phyloP scores from a whole-genome alignment of 2,113 vertebrate species.

The Hiodon tergisus region DNA sequence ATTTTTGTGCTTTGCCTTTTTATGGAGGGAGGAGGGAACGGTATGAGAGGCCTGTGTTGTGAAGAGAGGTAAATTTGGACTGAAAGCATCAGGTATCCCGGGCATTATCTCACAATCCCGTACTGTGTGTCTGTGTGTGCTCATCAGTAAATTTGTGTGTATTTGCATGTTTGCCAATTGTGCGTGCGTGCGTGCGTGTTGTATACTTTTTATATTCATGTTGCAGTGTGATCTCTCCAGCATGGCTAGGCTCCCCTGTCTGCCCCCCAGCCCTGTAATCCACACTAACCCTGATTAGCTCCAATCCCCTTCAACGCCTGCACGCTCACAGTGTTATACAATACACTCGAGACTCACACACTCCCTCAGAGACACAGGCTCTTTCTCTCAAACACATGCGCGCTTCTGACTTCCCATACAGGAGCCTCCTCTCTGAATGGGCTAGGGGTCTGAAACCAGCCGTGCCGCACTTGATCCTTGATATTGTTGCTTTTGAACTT shows the following conservation, averaged over 20 bases:
- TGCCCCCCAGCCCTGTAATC: conserved; percentile 38
- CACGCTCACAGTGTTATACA: background rate
- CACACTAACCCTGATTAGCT: conserved; percentile 40
- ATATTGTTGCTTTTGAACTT: too few relatives aligned
- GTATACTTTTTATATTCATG: background rate
- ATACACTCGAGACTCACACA: conserved; percentile 10
- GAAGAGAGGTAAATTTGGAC: too few relatives aligned
- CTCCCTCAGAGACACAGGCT: conserved; percentile 7
- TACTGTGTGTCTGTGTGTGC: conserved; percentile 17
- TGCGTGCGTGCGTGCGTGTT: conserved; percentile 23
- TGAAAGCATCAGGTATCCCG: too few relatives aligned
- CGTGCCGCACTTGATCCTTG: too few relatives aligned
- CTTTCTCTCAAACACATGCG: conserved; percentile 3
- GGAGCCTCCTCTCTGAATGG: background rate
- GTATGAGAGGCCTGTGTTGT: too few relatives aligned
- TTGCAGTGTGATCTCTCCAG: background rate
- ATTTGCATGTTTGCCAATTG: conserved; percentile 15
- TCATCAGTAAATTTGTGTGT: conserved; percentile 4
- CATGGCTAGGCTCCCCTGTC: conserved; percentile 28
- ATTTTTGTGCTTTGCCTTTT: too few relatives aligned
- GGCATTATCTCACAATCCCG: too few relatives aligned
- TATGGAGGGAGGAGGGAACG: too few relatives aligned
- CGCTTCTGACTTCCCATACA: background rate
- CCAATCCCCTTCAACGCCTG: conserved; percentile 28
- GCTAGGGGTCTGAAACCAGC: background rate